These are phyloP conservation scores for Apodemus agrarius DNA, from an alignment of 2,797 vertebrate genomes.

Conservation along the genomic window DNA sequence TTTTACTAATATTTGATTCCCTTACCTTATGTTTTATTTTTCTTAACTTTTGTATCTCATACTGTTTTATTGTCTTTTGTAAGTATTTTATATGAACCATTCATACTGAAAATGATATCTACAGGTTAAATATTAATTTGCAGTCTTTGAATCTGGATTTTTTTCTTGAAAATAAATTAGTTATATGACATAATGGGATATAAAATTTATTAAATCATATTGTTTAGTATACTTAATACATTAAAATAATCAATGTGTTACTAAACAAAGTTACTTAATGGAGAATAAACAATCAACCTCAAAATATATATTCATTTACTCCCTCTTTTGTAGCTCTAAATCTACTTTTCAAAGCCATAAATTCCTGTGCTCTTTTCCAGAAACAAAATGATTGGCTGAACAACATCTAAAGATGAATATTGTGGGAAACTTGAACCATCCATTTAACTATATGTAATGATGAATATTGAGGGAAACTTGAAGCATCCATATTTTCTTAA, in stretches of 20 bases:
- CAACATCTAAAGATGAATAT: background rate
- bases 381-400: background rate
- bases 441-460: background rate
- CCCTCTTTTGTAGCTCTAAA: no score
- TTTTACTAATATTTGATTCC: slow-evolving; percentile 28
- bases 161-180: background rate
- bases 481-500: background rate
- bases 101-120: background rate
- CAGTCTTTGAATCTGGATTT: background rate
- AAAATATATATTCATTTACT: no score
- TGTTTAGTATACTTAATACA: background rate
- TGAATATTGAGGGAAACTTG: background rate
- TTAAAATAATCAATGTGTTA: background rate
- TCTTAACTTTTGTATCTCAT: slow-evolving; percentile 5
- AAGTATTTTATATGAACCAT: background rate
- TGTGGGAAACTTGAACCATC: background rate
- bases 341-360: background rate
- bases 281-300: no score
- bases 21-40: slow-evolving; percentile 26
- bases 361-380: background rate
- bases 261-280: background rate
- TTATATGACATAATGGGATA: background rate
- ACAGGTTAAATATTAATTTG: background rate
- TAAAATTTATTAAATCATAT: background rate
- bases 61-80: background rate